Conservation (phyloP, 1,140 invertebrate species). For the Tetramorium alpestre region DNA sequence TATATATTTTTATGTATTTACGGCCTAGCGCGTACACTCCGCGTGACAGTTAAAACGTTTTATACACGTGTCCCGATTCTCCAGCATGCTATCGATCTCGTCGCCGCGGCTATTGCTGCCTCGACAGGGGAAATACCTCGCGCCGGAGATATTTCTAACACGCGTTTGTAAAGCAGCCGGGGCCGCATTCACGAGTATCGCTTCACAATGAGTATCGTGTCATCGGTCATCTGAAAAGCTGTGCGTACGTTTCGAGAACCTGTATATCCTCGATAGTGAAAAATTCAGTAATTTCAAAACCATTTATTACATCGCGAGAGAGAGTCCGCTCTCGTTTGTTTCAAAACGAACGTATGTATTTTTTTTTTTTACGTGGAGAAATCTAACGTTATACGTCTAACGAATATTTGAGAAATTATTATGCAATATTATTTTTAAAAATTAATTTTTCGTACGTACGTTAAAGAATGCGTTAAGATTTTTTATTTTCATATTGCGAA, state of each 20-base stretch:
- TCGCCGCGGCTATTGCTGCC: not conserved
- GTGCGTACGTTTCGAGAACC: not conserved
- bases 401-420: not conserved
- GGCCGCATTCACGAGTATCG: conserved; percentile 24
- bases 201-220: conserved; percentile 18
- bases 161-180: conserved; percentile 50
- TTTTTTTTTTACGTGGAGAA: not conserved
- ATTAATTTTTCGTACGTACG: not conserved
- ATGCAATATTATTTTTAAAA: not conserved
- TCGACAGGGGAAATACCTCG: conserved; percentile 44
- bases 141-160: conserved; percentile 62
- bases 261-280: not conserved
- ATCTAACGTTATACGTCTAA: not conserved
- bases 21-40: conserved; percentile 5
- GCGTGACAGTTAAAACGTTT: conserved; percentile 59
- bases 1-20: conserved; percentile 34
- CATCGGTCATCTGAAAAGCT: conserved; percentile 28
- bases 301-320: not conserved
- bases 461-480: not conserved
- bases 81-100: conserved; percentile 57
- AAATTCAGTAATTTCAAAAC: conserved; percentile 9
- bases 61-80: conserved; percentile 53
- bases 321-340: not conserved
- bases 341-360: not conserved
- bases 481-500: not conserved